A percentile compares a stretch with the other conserved stretches of the same genome.
phyloP scores from a whole-genome alignment of 2,113 vertebrate species.

The Trichomycterus rosablanca region DNA sequence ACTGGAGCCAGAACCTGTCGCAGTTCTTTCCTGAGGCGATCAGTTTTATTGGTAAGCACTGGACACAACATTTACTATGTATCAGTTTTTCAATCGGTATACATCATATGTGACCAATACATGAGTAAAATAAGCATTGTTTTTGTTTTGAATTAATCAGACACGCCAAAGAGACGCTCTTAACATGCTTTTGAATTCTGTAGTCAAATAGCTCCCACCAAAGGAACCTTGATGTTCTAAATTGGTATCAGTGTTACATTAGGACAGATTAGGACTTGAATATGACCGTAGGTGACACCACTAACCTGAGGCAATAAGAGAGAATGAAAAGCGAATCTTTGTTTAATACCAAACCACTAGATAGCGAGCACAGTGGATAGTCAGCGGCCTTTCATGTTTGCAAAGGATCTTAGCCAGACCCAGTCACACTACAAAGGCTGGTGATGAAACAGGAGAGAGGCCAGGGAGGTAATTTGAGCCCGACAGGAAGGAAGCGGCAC shows the following conservation, averaged over 20 bases:
- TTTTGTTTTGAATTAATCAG: no score
- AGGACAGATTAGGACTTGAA: neutral
- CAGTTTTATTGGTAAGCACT: conserved; percentile 90
- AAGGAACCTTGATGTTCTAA: no score
- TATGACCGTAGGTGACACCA: neutral
- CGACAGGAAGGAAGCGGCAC: conserved; percentile 91
- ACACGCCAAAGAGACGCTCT: no score
- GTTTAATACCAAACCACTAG: conserved; percentile 38
- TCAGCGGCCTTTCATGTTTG: conserved; percentile 52
- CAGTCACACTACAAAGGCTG: conserved; percentile 62
- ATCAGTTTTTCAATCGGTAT: no score
- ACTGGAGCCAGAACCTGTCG: conserved; percentile 98
- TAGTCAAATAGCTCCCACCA: no score
- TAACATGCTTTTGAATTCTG: no score
- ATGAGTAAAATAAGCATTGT: no score
- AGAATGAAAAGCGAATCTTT: conserved; percentile 36
- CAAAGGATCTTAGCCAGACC: conserved; percentile 34
- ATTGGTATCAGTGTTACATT: neutral
- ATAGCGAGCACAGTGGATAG: conserved; percentile 47
- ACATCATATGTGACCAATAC: no score
- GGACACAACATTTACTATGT: no score
- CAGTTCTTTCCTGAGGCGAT: conserved; percentile 99
- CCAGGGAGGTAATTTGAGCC: conserved; percentile 81
- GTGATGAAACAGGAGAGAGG: conserved; percentile 66
- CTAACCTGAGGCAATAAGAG: conserved; percentile 5